phyloP scores from a whole-genome alignment of 2,888 invertebrate species.

The Eurytoma californica region DNA sequence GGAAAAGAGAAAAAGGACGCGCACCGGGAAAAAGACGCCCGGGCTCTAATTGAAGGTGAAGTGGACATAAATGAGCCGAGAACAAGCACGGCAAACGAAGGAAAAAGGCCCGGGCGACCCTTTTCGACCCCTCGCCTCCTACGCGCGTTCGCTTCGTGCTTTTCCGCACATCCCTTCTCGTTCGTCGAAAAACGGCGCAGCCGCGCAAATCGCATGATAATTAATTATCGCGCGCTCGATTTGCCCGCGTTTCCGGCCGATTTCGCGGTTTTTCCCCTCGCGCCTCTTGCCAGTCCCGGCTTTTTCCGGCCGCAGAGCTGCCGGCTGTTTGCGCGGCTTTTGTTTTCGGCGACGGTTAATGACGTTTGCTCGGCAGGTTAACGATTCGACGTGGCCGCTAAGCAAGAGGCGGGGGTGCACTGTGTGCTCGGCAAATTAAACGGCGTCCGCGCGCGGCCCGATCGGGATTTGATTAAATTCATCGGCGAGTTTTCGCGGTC shows the following conservation, averaged over 20 bases:
- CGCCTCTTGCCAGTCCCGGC: too few relatives aligned
- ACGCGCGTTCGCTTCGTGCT: neutral
- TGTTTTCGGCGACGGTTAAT: constrained; percentile 6
- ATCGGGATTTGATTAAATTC: constrained; percentile 29
- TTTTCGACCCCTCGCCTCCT: neutral
- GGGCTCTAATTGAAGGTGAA: constrained; percentile 52
- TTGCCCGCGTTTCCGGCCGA: neutral
- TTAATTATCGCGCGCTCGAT: constrained; percentile 41
- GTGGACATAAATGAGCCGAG: constrained; percentile 48
- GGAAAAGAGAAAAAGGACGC: neutral
- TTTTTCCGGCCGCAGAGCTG: too few relatives aligned
- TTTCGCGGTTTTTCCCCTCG: neutral
- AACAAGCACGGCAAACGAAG: constrained; percentile 43
- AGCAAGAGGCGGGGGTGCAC: neutral
- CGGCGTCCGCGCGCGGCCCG: constrained; percentile 15
- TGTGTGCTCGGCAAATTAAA: constrained; percentile 30
- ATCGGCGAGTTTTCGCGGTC: constrained; percentile 23
- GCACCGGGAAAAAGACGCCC: neutral
- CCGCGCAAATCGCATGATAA: constrained; percentile 27
- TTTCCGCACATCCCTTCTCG: neutral
- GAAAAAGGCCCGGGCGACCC: neutral
- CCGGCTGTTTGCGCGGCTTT: neutral
- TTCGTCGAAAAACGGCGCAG: neutral
- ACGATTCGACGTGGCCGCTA: constrained; percentile 16
- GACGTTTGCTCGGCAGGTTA: constrained; percentile 43